Conservation (phyloP, 2,888 invertebrate species). For the Leucania comma region DNA sequence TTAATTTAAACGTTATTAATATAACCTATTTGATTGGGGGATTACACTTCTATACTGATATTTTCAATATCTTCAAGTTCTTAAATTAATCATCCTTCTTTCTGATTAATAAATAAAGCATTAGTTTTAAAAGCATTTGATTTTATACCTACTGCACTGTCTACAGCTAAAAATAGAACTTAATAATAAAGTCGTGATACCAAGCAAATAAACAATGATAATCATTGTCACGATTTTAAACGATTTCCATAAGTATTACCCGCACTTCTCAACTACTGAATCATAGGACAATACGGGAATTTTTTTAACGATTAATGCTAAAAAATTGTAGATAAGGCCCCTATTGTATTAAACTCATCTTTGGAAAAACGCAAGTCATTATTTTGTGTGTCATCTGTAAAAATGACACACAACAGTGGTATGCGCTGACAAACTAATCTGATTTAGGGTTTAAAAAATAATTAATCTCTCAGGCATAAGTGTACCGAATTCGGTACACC, state of each 20-base stretch:
- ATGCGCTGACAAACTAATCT: too few relatives aligned
- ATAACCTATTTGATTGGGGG: too few relatives aligned
- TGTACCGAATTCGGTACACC: too few relatives aligned
- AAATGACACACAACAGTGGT: background rate
- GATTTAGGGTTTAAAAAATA: too few relatives aligned
- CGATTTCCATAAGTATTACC: constrained; percentile 53
- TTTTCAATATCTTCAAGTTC: too few relatives aligned
- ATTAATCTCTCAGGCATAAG: too few relatives aligned
- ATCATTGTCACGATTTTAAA: constrained; percentile 40
- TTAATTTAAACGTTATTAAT: too few relatives aligned
- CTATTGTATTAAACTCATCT: constrained; percentile 29
- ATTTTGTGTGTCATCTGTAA: constrained; percentile 20
- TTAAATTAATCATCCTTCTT: too few relatives aligned
- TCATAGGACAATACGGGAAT: constrained; percentile 33
- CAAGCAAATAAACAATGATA: constrained; percentile 18
- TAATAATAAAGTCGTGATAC: constrained; percentile 23
- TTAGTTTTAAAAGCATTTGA: too few relatives aligned
- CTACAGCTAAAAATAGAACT: constrained; percentile 8
- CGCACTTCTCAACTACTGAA: constrained; percentile 36
- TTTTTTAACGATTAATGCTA: constrained; percentile 16
- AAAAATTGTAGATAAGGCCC: constrained; percentile 41
- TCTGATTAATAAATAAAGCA: too few relatives aligned
- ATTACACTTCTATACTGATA: too few relatives aligned
- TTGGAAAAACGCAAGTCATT: constrained; percentile 10
- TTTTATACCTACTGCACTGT: background rate